Evolutionary conservation across 2,888 invertebrate species (phyloP).

Genomic region (Cantharis rufa): DNA sequence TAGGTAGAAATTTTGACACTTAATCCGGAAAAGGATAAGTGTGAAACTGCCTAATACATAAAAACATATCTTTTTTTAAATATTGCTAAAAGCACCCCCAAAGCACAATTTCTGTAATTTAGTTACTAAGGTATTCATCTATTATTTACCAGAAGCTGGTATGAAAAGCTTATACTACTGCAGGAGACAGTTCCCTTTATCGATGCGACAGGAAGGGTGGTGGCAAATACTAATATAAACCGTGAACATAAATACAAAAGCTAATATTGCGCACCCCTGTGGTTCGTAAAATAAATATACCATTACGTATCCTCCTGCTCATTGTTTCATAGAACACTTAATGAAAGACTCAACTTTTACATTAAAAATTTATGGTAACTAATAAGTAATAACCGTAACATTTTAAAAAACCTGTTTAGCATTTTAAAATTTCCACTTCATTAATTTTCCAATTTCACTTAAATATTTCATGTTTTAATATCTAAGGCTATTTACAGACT

Average conservation of each 20-base stretch:
- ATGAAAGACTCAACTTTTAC: slow-evolving; percentile 39
- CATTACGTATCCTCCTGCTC: slow-evolving; percentile 39
- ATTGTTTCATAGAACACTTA: slow-evolving; percentile 41
- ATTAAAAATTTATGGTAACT: slow-evolving; percentile 33
- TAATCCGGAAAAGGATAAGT: neutral
- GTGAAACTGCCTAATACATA: neutral
- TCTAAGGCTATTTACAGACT: no score
- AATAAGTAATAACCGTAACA: slow-evolving; percentile 42
- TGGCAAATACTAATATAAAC: slow-evolving; percentile 28
- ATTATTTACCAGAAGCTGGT: neutral
- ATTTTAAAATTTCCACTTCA: neutral
- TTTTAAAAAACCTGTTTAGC: neutral
- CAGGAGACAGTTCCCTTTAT: neutral
- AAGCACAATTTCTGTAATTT: neutral
- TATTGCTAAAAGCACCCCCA: neutral
- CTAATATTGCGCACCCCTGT: slow-evolving; percentile 42
- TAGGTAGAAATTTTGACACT: neutral
- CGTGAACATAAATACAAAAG: slow-evolving; percentile 31
- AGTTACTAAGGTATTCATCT: neutral
- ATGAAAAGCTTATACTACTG: neutral
- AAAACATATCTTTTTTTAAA: neutral
- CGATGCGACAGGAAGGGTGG: slow-evolving; percentile 3
- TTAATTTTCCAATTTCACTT: neutral
- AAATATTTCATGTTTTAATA: no score
- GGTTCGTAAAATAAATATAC: slow-evolving; percentile 42